Evolutionary conservation across 2,888 invertebrate genomes (phyloP), one percentile per base, ranked within the genome.

Genomic region (Cybosia mesomella): DNA sequence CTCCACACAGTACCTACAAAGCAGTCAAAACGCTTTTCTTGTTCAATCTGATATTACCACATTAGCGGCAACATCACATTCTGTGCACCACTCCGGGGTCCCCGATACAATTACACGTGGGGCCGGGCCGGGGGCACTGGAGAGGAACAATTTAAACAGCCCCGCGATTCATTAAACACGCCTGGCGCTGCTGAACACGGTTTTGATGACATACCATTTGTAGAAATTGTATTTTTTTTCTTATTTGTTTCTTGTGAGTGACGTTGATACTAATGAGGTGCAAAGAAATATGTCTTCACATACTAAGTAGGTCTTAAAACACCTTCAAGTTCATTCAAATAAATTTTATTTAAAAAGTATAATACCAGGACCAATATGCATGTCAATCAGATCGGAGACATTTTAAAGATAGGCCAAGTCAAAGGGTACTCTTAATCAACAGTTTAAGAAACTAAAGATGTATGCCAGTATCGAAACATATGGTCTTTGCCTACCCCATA

Each of bases 81-180:
- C 43, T 15, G 43, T 49, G 49, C 49, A n/a, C 49, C 49, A 49
- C 49, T 18, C 49, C n/a, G 18, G n/a, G 18, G 18, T 18, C n/a
- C n/a, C 18, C 49, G 49, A 49, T 49, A 49, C 49, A 49, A 49
- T 49, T 49, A 49, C n/a, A 9, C n/a, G 49, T 13, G 36, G 36
- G 36, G 36, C 28, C 34, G 61, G 55, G 55, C 67, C 68, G 63
- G 72, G 60, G 66, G 65, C 78, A 72, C 64, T 74, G 73, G 67
- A 73, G 77, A 79, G 82, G 76, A 81, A 82, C 79, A 80, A 84
- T 85, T 85, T 82, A 80, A 81, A 77, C 76, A 80, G 82, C 70
- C 49, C 58, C 67, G 67, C 73, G 80, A 67, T 75, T 71, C 84
- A 78, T 74, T 75, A 78, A 72, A 64, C 71, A 63, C 73, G 66